Conservation (phyloP, 2,113 vertebrate genomes). For the Cathartes aura region DNA sequence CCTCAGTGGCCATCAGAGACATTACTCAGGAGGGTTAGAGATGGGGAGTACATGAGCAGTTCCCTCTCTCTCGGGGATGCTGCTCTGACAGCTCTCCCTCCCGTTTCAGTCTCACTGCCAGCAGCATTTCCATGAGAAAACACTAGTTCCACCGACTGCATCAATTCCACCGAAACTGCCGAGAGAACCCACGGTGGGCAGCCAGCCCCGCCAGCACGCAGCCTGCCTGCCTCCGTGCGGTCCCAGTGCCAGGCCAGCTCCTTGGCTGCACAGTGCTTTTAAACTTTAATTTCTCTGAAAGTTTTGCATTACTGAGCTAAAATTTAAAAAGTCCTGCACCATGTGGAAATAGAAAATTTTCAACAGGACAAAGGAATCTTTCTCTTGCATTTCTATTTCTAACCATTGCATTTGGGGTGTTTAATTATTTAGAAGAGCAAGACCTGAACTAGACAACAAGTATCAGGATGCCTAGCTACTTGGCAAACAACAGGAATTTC, state of each 20-base stretch:
- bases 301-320: background rate
- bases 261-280: background rate
- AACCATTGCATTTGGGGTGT: background rate
- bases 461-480: background rate
- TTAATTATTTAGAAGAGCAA: background rate
- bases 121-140: constrained; percentile 21
- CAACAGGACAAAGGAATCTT: background rate
- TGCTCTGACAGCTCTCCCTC: background rate
- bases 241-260: background rate
- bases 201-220: fast-evolving
- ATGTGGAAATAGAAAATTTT: background rate
- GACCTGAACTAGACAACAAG: background rate
- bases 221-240: background rate
- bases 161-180: background rate
- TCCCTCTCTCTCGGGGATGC: background rate
- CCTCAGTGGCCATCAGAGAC: background rate
- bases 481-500: background rate
- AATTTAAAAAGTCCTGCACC: background rate
- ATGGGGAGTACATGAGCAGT: background rate
- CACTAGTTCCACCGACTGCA: fast-evolving
- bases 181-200: background rate
- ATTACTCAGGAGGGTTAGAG: background rate
- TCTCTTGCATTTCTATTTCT: background rate
- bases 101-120: background rate
- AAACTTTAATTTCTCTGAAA: background rate